Base-by-base conservation (phyloP, 1,140 invertebrate species). In the Drosophila leontia region DNA sequence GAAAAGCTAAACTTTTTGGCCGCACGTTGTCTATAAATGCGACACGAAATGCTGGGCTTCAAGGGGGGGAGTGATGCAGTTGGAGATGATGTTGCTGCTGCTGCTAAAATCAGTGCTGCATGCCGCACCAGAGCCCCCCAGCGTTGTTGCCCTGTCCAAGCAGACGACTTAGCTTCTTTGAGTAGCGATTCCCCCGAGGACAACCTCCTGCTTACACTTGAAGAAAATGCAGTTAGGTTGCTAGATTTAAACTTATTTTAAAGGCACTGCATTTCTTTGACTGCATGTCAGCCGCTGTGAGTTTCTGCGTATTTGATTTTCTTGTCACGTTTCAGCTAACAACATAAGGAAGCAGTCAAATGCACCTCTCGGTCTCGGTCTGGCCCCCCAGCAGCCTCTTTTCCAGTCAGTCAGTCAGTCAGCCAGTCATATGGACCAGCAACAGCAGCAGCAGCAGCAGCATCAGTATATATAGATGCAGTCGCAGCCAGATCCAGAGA, bases 301-400 rank as follows among this genome's bases (percentile, higher is more conserved):
- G 81, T 79, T 76, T 81, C 83, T 90, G 81, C 85, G 84, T 84
- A 82, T 88, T 88, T 88, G 85, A 88, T 90, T 88, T 88, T 90
- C 85, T 85, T 88, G 85, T 88, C 85, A 88, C 85, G 85, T 88
- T 90, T 70, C 78, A 78, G 81, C 85, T 88, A 88, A 88, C 85
- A 88, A 88, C 85, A 88, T 88, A 88, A 90, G 85, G 85, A 88
- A 88, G 85, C 85, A 88, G 85, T 90, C 85, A 85, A 82, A 90
- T 76, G 86, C 39, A 64, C 65, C 42, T 70, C 75, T 50, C 63
- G 44, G 32, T 47, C 17, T n/a, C 19, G 26, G 32, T n/a, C 2
- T 9, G 3, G 17, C 9, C 42, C 5, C 5, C 5, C 37, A 17
- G 12, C 35, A 26, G 53, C 19, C 35, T 39, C 53, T 41, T 23